phyloP scores from a whole-genome alignment of 2,888 invertebrate genomes.

The Brachynemurus nebulosus region DNA sequence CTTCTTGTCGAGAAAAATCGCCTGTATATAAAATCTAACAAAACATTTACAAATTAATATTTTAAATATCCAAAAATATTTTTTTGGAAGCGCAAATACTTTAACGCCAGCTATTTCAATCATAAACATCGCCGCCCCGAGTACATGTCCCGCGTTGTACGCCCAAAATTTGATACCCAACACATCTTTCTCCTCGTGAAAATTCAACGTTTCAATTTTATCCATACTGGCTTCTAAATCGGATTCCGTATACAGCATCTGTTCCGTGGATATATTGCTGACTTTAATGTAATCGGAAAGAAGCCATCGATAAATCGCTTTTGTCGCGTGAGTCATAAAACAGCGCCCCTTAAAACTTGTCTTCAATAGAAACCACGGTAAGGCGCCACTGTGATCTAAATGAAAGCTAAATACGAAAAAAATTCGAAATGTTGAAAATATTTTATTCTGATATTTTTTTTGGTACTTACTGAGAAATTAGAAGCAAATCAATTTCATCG shows the following conservation, averaged over 20 bases:
- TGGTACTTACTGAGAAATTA: constrained; percentile 80
- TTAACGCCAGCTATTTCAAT: constrained; percentile 98
- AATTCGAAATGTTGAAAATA: neutral
- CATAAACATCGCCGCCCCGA: constrained; percentile 99
- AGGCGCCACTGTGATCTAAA: constrained; percentile 93
- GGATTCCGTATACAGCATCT: constrained; percentile 93
- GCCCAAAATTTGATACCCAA: constrained; percentile 97
- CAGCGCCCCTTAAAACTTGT: constrained; percentile 95
- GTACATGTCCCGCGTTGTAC: constrained; percentile 96
- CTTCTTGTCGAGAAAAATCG: constrained; percentile 97
- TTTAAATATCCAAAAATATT: neutral
- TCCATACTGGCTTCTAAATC: constrained; percentile 98
- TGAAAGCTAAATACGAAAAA: constrained; percentile 95
- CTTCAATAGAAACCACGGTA: constrained; percentile 96
- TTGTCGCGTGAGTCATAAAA: constrained; percentile 99
- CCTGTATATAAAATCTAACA: constrained; percentile 81
- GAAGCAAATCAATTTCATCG: constrained; percentile 86
- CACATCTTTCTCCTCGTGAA: constrained; percentile 95
- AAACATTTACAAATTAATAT: neutral
- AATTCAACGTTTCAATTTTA: constrained; percentile 95
- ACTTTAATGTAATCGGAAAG: constrained; percentile 99
- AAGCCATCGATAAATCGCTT: constrained; percentile 97
- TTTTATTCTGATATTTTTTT: neutral
- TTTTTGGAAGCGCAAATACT: constrained; percentile 28
- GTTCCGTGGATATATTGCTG: constrained; percentile 91